Evolutionary conservation across 2,888 invertebrate genomes (phyloP).

Genomic region (Archips xylosteana): DNA sequence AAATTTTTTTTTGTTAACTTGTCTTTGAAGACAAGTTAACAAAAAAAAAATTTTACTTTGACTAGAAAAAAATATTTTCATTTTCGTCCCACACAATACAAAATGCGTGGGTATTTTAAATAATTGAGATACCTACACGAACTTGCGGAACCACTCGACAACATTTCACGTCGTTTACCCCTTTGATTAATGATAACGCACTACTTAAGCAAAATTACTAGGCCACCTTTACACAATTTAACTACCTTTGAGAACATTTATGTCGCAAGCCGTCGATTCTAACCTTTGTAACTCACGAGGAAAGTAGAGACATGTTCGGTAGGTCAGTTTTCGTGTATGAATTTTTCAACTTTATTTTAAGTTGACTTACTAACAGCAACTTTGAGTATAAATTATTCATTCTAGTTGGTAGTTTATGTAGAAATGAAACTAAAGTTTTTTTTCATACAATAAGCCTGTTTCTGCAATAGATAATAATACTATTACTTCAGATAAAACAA

Average conservation of each 20-base stretch:
- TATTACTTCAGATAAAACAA: too few relatives aligned
- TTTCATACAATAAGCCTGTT: not conserved
- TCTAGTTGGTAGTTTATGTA: not conserved
- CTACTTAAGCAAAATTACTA: conserved; percentile 10
- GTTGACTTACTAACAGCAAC: not conserved
- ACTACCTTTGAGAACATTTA: conserved; percentile 10
- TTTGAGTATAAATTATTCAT: too few relatives aligned
- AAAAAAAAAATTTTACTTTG: too few relatives aligned
- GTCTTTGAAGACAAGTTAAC: too few relatives aligned
- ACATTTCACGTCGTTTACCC: conserved; percentile 18
- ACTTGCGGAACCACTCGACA: conserved; percentile 9
- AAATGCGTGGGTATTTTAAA: not conserved
- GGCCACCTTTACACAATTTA: conserved; percentile 23
- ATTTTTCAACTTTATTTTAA: not conserved
- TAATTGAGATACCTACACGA: conserved; percentile 8
- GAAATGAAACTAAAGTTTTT: not conserved
- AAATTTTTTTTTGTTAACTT: too few relatives aligned
- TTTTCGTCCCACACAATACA: not conserved
- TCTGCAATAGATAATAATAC: too few relatives aligned
- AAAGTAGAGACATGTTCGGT: not conserved
- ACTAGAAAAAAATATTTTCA: not conserved
- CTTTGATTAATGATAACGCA: conserved; percentile 14
- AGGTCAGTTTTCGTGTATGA: conserved; percentile 5
- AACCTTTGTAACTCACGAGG: conserved; percentile 12
- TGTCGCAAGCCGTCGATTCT: conserved; percentile 10